A percentile compares a stretch with the other conserved stretches of the same genome.
These are phyloP conservation scores for Psammodynastes pulverulentus DNA, from an alignment of 2,113 vertebrate genomes.

Conservation along the genomic window DNA sequence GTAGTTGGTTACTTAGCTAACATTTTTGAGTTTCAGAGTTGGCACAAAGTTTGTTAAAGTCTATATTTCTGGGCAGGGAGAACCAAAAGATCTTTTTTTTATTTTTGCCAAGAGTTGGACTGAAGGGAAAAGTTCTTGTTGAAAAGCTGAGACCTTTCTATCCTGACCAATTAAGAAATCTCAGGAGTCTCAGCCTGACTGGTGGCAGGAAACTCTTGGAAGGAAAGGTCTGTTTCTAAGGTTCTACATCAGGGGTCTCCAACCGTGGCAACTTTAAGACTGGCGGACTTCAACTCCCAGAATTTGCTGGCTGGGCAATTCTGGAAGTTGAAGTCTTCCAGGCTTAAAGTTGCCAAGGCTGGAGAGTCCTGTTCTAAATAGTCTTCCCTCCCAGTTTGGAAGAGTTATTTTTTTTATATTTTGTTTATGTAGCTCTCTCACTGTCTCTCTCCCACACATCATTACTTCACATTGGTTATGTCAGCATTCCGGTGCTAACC, in stretches of 20 bases:
- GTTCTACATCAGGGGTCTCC: no score
- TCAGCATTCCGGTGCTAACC: slow-evolving; percentile 1
- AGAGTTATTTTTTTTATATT: neutral
- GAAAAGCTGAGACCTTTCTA: neutral
- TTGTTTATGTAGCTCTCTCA: neutral
- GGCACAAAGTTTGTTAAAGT: neutral
- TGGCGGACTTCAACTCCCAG: no score
- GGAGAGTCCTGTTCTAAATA: neutral
- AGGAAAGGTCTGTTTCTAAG: neutral
- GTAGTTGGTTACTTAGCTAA: neutral
- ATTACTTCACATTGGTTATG: neutral
- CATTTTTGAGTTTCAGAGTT: neutral
- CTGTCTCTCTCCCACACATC: neutral
- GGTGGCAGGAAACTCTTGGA: neutral
- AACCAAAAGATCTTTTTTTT: neutral
- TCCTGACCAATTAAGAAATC: neutral
- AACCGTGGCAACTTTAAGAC: no score
- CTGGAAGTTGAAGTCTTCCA: no score
- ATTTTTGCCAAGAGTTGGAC: neutral
- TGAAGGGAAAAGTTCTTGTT: neutral
- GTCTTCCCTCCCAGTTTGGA: neutral
- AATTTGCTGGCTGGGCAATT: no score
- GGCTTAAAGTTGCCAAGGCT: no score
- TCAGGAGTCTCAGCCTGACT: neutral
- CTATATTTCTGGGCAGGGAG: neutral